Conservation (phyloP, 2,888 invertebrate genomes). For the Steromphala cineraria region DNA sequence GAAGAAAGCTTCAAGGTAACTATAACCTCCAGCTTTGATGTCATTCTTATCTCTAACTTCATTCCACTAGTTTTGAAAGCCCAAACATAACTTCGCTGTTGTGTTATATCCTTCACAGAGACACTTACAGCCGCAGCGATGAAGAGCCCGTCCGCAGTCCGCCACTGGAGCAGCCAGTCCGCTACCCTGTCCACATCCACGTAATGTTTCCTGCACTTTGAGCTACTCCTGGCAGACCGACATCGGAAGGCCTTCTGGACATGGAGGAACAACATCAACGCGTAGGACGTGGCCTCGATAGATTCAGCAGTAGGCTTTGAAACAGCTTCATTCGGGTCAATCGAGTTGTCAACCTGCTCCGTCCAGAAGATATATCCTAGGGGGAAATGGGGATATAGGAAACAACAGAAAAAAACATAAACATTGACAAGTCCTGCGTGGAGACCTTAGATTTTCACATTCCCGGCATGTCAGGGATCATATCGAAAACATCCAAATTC, state of each 20-base stretch:
- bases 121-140: background rate
- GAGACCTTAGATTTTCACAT: too few species aligned
- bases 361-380: constrained; percentile 9
- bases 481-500: too few species aligned
- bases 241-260: background rate
- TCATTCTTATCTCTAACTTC: too few species aligned
- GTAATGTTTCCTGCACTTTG: background rate
- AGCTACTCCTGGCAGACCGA: background rate
- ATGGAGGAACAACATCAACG: background rate
- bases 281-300: background rate
- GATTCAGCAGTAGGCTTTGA: background rate
- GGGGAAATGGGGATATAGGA: background rate
- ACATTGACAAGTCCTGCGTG: too few species aligned
- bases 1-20: too few species aligned
- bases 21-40: too few species aligned
- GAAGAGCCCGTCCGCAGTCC: constrained; percentile 1
- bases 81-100: too few species aligned
- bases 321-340: background rate
- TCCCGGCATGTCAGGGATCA: too few species aligned
- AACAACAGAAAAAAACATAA: too few species aligned
- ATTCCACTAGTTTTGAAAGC: too few species aligned
- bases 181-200: background rate
- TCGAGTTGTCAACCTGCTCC: background rate
- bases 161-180: constrained; percentile 13
- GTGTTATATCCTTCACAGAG: too few species aligned